Conservation (phyloP, 2,888 invertebrate species). For the Caenorhabditis sinica region DNA sequence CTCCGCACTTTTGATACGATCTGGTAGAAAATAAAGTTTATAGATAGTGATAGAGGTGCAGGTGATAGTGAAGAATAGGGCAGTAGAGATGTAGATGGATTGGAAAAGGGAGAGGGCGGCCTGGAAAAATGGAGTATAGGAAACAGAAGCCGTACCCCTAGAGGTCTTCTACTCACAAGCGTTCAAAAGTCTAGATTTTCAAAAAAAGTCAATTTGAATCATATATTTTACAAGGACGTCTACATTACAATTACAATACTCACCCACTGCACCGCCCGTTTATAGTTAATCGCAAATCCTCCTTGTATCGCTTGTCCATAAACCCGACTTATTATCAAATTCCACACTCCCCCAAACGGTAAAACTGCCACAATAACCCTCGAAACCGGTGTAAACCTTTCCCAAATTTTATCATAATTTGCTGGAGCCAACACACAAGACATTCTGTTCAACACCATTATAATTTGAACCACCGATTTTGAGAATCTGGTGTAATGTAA, state of each 20-base stretch:
- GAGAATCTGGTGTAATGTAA: slow-evolving; percentile 22
- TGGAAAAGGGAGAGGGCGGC: slow-evolving; percentile 41
- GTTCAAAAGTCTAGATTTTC: no score
- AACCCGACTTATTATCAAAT: slow-evolving; percentile 16
- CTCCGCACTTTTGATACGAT: slow-evolving; percentile 46
- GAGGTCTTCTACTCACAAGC: no score
- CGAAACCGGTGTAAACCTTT: neutral
- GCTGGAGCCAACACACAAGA: slow-evolving; percentile 33
- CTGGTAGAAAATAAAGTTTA: slow-evolving; percentile 22
- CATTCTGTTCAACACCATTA: slow-evolving; percentile 40
- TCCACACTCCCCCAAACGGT: slow-evolving; percentile 41
- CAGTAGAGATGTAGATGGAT: slow-evolving; percentile 25
- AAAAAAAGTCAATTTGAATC: no score
- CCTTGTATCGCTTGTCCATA: slow-evolving; percentile 3
- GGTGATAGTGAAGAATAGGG: slow-evolving; percentile 37
- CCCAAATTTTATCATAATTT: slow-evolving; percentile 23
- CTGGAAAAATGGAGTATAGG: slow-evolving; percentile 17
- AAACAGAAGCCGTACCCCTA: no score
- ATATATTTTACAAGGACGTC: no score
- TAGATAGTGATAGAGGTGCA: slow-evolving; percentile 42
- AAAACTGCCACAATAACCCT: neutral
- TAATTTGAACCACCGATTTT: slow-evolving; percentile 41
- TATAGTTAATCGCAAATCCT: slow-evolving; percentile 43
- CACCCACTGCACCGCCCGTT: slow-evolving; percentile 42
- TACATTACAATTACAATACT: no score